A percentile compares a stretch with the other conserved stretches of the same genome.
Conservation (phyloP, 2,113 vertebrate species). For the Melierax canorus region DNA sequence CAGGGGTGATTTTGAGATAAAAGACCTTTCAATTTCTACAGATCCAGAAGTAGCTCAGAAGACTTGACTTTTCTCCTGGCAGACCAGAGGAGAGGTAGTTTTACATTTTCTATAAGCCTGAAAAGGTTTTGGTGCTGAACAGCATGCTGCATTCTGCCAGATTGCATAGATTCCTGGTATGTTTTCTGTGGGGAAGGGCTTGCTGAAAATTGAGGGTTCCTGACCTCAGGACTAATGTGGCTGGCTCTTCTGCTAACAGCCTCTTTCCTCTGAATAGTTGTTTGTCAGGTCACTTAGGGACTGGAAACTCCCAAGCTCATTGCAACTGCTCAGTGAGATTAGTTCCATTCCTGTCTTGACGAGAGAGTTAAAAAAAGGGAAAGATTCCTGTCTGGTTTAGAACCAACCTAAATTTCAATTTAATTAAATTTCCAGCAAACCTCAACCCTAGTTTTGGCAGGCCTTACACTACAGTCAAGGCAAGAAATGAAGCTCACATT, state of each 20-base stretch:
- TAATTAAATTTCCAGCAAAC: slow-evolving; percentile 29
- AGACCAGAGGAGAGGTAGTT: background rate
- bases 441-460: slow-evolving; percentile 18
- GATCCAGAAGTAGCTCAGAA: background rate
- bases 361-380: background rate
- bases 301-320: background rate
- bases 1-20: background rate
- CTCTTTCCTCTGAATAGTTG: background rate
- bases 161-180: background rate
- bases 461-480: background rate
- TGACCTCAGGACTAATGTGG: background rate
- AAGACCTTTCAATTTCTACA: background rate
- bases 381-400: background rate
- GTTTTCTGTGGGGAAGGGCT: background rate
- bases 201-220: background rate
- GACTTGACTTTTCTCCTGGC: background rate
- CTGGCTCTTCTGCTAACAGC: background rate
- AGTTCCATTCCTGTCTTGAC: background rate
- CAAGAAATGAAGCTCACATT: background rate
- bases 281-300: slow-evolving; percentile 11
- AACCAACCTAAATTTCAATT: background rate
- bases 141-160: background rate
- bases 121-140: background rate
- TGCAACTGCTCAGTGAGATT: background rate
- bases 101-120: background rate